These are phyloP conservation scores for Hirtodrosophila alboralis DNA, from an alignment of 2,888 invertebrate species.

Conservation along the genomic window DNA sequence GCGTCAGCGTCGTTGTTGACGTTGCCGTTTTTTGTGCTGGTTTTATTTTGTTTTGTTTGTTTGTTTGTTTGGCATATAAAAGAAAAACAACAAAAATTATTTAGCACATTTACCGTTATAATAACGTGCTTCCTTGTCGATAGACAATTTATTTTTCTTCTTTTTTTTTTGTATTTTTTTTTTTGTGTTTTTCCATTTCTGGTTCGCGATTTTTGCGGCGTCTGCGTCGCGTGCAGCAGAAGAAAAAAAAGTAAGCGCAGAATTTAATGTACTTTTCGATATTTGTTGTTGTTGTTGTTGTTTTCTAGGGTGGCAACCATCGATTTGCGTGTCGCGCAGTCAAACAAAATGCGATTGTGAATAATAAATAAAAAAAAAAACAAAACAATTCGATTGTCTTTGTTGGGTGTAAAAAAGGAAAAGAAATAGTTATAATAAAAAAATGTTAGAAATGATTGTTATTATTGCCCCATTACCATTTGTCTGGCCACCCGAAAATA, in stretches of 20 bases:
- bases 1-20: constrained; percentile 33
- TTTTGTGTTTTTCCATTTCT: constrained; percentile 9
- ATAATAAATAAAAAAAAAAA: too few species aligned
- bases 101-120: constrained; percentile 64
- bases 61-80: constrained; percentile 31
- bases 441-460: constrained; percentile 53
- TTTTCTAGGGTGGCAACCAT: constrained; percentile 63
- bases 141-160: constrained; percentile 27
- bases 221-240: constrained; percentile 68
- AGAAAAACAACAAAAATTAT: constrained; percentile 27
- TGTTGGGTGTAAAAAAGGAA: constrained; percentile 49
- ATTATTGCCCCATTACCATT: constrained; percentile 44
- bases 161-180: constrained; percentile 15
- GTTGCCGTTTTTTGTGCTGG: constrained; percentile 40
- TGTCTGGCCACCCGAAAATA: constrained; percentile 52
- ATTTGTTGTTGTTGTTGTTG: constrained; percentile 21
- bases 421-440: too few species aligned
- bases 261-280: constrained; percentile 60
- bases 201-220: constrained; percentile 38
- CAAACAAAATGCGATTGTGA: constrained; percentile 56
- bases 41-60: too few species aligned
- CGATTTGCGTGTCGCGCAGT: constrained; percentile 73
- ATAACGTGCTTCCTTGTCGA: constrained; percentile 74
- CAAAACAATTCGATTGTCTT: constrained; percentile 48
- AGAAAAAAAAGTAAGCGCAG: constrained; percentile 71